Evolutionary conservation across 2,888 invertebrate genomes (phyloP), one percentile per base, ranked within the genome.

Genomic region (Pterostichus madidus): DNA sequence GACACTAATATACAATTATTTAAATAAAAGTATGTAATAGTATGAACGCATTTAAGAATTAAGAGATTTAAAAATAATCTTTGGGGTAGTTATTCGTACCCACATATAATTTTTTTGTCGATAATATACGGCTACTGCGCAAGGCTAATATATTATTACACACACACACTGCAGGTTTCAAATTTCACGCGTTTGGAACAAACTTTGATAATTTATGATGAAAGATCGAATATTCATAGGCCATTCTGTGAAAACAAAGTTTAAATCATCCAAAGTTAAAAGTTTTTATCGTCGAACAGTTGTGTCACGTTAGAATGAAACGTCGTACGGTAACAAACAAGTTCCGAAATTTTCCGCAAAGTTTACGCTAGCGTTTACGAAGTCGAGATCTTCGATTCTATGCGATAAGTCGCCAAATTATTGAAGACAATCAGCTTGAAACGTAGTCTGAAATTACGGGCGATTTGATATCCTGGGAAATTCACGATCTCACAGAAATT

Each of bases 191-290:
- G 85, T 87, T 88, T 87, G 85, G 86, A 86, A 87, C 86, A 87
- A 88, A 87, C 87, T 87, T 88, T 86, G 86, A 85, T 88, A 88
- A 88, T 88, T 88, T 88, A 88, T 86, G 87, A 86, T 85, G 87
- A 87, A 86, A 86, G 87, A 84, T 87, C 84, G 84, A 87, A 87
- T 87, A 88, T 87, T 87, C 87, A 87, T 87, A 86, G 86, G 86
- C 86, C 85, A 86, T 87, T 87, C 86, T 85, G 85, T 86, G 86
- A 86, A 86, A 87, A 86, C 86, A 86, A 86, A 85, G 84, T 85
- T 85, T 87, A 87, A 86, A 87, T 87, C 86, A 85, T 86, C 84
- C 84, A 46, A 82, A 82, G 82, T 82, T 80, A 59, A 71, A 71
- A 80, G 59, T 73, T 71, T 82, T 82, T 82, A 76, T 76, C 61